Percentiles rank a stretch among this genome's conserved stretches.
Conservation (phyloP, 2,797 vertebrate species). For the Petrocephalus schoutedeni region DNA sequence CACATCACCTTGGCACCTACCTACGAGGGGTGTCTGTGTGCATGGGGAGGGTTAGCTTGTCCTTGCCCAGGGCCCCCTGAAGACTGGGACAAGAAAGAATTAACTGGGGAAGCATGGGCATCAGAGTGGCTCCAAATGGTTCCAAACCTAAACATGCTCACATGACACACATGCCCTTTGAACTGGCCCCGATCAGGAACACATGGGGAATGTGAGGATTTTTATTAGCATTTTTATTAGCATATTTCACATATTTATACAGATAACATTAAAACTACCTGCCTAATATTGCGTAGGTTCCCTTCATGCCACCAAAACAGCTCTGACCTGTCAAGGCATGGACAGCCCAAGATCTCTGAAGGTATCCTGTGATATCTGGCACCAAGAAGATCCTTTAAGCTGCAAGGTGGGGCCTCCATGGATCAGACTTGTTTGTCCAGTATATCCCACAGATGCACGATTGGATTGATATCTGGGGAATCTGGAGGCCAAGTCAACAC, state of each 20-base stretch:
- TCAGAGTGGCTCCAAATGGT: not conserved
- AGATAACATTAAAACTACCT: not conserved
- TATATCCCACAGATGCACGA: not conserved
- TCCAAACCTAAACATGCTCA: not conserved
- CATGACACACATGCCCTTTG: not conserved
- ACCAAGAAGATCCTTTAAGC: not conserved
- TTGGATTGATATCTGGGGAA: not conserved
- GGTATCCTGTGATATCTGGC: not conserved
- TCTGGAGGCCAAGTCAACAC: not conserved
- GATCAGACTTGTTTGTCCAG: not conserved
- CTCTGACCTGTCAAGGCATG: not conserved
- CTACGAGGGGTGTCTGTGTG: constrained; percentile 2
- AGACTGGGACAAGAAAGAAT: not conserved
- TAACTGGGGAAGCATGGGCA: not conserved
- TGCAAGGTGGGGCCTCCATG: not conserved
- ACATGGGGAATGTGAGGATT: not conserved
- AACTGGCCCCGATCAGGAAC: not conserved
- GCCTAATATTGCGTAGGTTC: not conserved
- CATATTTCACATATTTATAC: too few species aligned
- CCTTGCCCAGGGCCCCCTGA: not conserved
- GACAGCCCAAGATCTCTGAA: not conserved
- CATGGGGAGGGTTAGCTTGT: not conserved
- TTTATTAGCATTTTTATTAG: not conserved
- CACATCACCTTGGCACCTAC: not conserved
- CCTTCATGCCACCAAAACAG: not conserved